A percentile compares a stretch with the other conserved stretches of the same genome.
Conservation (phyloP, 2,113 vertebrate species). For the Coracopsis vasa region DNA sequence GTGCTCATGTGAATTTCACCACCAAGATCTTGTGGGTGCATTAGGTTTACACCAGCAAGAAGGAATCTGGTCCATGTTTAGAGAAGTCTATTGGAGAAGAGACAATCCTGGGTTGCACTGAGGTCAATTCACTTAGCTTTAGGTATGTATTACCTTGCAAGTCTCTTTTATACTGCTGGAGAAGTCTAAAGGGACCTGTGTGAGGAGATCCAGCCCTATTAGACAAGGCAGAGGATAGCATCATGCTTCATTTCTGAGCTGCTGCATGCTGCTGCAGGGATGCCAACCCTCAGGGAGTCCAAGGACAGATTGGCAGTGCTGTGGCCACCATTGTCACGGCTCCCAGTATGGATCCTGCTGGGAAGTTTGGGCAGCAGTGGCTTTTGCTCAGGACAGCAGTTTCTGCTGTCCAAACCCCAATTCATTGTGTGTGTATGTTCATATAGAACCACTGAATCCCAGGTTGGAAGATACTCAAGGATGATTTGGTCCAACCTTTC, state of each 20-base stretch:
- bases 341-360: rapidly evolving
- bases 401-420: neutral
- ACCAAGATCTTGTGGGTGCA: neutral
- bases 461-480: neutral
- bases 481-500: neutral
- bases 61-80: neutral
- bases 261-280: neutral
- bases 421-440: neutral
- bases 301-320: neutral
- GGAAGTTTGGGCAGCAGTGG: neutral
- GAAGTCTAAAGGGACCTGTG: neutral
- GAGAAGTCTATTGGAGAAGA: neutral
- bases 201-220: neutral
- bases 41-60: neutral
- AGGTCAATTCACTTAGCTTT: neutral
- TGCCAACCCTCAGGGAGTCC: neutral
- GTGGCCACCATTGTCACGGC: rapidly evolving
- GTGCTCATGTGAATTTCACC: neutral
- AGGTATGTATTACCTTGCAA: neutral
- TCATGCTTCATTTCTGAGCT: neutral
- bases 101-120: rapidly evolving
- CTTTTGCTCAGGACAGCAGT: neutral
- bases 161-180: neutral
- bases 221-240: neutral
- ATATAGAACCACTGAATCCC: neutral